These are phyloP conservation scores for Reticulitermes lucifugus DNA, from an alignment of 2,888 invertebrate genomes.

Conservation along the genomic window DNA sequence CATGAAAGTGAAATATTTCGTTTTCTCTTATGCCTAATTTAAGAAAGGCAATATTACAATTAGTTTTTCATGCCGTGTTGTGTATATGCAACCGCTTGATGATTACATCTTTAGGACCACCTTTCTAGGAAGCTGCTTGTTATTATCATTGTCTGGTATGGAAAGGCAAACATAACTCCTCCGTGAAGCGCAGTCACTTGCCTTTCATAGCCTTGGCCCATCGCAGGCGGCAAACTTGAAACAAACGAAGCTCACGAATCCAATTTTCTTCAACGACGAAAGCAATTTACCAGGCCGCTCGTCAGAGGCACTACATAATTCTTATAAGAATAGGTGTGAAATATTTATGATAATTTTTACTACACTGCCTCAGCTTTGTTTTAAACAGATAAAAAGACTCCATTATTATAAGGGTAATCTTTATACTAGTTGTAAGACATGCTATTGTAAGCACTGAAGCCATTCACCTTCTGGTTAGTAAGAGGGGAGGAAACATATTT, in stretches of 20 bases:
- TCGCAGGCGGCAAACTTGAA: constrained; percentile 23
- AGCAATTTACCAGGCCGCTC: constrained; percentile 25
- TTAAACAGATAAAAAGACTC: background rate
- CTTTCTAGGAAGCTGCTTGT: constrained; percentile 11
- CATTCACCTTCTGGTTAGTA: background rate
- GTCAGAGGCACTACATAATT: background rate
- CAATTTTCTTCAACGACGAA: constrained; percentile 39
- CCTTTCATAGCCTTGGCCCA: constrained; percentile 34
- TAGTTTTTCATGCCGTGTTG: background rate
- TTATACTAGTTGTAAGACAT: background rate
- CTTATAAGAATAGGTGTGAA: constrained; percentile 31
- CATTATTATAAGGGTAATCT: background rate
- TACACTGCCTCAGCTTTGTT: background rate
- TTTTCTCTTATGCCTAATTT: background rate
- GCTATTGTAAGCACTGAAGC: background rate
- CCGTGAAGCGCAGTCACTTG: background rate
- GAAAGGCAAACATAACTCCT: constrained; percentile 8
- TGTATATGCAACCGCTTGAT: background rate
- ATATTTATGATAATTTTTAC: constrained; percentile 23
- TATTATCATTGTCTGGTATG: constrained; percentile 28
- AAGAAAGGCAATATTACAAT: background rate
- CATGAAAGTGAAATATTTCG: background rate
- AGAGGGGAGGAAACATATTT: too few relatives aligned
- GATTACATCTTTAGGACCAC: constrained; percentile 16
- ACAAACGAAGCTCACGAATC: constrained; percentile 34